These are phyloP conservation scores for Calcarius ornatus DNA, from an alignment of 2,113 vertebrate species.

Conservation along the genomic window DNA sequence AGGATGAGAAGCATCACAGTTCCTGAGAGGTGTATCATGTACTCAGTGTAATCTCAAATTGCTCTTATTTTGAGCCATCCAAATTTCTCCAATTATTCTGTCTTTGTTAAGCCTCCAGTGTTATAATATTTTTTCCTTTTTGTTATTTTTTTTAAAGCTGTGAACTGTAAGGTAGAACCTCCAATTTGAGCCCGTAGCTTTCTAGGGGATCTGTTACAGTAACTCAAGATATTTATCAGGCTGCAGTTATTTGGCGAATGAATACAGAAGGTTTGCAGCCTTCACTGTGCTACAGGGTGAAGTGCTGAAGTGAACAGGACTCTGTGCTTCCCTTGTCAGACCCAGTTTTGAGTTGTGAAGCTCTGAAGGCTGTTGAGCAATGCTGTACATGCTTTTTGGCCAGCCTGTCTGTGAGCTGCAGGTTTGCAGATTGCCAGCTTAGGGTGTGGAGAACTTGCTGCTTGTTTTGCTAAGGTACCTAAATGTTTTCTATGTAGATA, in stretches of 20 bases:
- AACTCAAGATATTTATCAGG: not conserved
- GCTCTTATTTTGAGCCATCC: not conserved
- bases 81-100: not conserved
- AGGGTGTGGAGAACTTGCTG: not conserved
- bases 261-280: not conserved
- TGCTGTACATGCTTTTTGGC: not conserved
- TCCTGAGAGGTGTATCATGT: not conserved
- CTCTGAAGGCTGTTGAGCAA: not conserved
- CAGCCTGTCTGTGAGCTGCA: not conserved
- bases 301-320: not conserved
- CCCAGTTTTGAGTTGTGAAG: not conserved
- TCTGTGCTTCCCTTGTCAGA: not conserved
- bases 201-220: not conserved
- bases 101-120: not conserved
- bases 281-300: not conserved
- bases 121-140: not conserved
- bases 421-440: not conserved
- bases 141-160: fast-evolving
- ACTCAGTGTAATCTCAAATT: not conserved
- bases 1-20: not conserved
- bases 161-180: not conserved
- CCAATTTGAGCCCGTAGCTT: not conserved
- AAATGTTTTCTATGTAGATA: not conserved
- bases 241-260: not conserved
- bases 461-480: not conserved